Conservation (phyloP, 2,888 invertebrate species). For the Pandemis cinnamomeana region DNA sequence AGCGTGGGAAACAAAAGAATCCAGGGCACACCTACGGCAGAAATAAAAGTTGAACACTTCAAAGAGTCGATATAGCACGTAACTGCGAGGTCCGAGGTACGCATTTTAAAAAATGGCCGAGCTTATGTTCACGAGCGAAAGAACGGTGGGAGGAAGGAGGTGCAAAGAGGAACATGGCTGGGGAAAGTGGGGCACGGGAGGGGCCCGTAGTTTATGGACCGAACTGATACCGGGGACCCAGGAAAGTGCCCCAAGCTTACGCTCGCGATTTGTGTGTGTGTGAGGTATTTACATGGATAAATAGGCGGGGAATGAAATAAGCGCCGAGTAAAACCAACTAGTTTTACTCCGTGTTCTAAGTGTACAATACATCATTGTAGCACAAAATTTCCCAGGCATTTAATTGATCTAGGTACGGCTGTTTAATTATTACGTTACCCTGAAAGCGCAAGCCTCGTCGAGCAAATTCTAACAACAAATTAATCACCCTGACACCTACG, state of each 20-base stretch:
- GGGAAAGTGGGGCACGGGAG: constrained; percentile 45
- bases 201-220: constrained; percentile 78
- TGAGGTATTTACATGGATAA: constrained; percentile 75
- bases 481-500: constrained; percentile 23
- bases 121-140: constrained; percentile 72
- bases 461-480: constrained; percentile 23
- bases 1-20: constrained; percentile 54
- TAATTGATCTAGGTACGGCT: neutral
- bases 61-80: constrained; percentile 70
- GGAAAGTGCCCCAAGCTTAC: constrained; percentile 79
- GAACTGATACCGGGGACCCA: constrained; percentile 79
- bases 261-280: constrained; percentile 77
- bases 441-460: neutral
- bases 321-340: constrained; percentile 37
- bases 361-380: neutral
- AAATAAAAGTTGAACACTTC: constrained; percentile 68
- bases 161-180: constrained; percentile 48
- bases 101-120: constrained; percentile 80
- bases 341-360: neutral
- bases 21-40: constrained; percentile 51
- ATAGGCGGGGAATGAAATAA: constrained; percentile 54
- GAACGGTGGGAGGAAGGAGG: constrained; percentile 64
- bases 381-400: neutral
- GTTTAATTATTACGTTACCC: constrained; percentile 10
- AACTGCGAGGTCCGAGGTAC: constrained; percentile 70